These are phyloP conservation scores for Eucera pruinosa DNA, from an alignment of 2,888 invertebrate species.

Conservation along the genomic window DNA sequence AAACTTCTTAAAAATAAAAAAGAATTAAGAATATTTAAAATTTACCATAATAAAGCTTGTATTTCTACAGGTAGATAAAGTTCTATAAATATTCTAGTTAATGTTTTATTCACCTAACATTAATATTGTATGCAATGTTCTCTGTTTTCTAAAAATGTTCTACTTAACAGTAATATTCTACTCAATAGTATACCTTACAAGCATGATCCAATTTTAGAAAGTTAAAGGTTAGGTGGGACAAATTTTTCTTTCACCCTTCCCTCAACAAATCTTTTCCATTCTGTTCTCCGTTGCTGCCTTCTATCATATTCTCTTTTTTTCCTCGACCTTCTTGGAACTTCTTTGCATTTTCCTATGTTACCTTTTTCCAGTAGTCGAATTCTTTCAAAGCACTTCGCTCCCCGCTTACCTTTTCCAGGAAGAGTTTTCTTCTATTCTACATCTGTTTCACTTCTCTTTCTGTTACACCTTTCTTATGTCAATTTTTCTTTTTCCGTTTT, in stretches of 20 bases:
- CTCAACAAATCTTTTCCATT: not conserved
- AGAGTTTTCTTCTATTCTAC: not conserved
- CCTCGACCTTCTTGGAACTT: not conserved
- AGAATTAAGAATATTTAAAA: too few species aligned
- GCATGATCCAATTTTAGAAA: not conserved
- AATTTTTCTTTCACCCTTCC: not conserved
- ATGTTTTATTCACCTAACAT: too few species aligned
- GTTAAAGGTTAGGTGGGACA: too few species aligned
- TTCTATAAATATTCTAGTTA: too few species aligned
- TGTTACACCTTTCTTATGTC: not conserved
- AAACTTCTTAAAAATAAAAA: too few species aligned
- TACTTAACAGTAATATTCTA: too few species aligned
- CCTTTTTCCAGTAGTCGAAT: not conserved
- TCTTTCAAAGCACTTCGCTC: constrained; percentile 1
- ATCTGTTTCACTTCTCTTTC: not conserved
- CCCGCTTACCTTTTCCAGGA: not conserved
- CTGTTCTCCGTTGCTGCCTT: not conserved
- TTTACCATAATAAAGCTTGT: too few species aligned
- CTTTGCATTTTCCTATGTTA: too few species aligned
- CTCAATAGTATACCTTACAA: not conserved
- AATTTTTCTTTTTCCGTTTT: not conserved
- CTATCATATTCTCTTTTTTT: not conserved
- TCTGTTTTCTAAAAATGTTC: too few species aligned
- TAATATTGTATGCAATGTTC: too few species aligned
- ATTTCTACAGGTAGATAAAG: too few species aligned